These are phyloP conservation scores for Platalea minor DNA, from an alignment of 2,797 vertebrate genomes.

Conservation along the genomic window DNA sequence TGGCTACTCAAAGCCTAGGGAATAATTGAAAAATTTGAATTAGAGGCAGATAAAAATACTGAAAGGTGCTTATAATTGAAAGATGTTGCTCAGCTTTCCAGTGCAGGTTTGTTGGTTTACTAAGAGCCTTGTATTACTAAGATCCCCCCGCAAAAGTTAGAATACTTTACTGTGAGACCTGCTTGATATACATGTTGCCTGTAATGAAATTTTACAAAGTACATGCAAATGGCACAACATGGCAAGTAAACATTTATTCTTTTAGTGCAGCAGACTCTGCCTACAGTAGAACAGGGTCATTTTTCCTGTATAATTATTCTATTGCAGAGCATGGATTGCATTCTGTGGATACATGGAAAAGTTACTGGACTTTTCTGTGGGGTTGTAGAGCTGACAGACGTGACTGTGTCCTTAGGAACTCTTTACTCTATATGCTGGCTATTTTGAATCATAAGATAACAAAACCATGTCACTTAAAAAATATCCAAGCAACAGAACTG, in stretches of 20 bases:
- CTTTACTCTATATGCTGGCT: background rate
- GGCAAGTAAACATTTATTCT: background rate
- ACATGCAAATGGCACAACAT: background rate
- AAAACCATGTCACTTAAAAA: background rate
- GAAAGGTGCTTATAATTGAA: background rate
- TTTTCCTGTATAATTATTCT: background rate
- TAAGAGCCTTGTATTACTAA: background rate
- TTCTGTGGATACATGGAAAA: background rate
- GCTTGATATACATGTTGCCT: background rate
- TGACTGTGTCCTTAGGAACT: background rate
- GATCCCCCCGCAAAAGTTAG: background rate
- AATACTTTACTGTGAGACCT: background rate
- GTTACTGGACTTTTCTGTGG: background rate
- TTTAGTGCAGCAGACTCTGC: background rate
- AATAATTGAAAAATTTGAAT: background rate
- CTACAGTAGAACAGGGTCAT: background rate
- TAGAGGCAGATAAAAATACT: background rate
- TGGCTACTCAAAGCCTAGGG: background rate
- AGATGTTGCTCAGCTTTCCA: background rate
- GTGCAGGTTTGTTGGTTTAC: background rate
- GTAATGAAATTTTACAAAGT: background rate
- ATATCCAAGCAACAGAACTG: background rate
- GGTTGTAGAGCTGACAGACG: background rate
- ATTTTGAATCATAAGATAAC: background rate
- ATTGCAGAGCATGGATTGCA: background rate